phyloP scores from a whole-genome alignment of 35 echinoderm and acorn worm genomes.

The Strongylocentrotus purpuratus region DNA sequence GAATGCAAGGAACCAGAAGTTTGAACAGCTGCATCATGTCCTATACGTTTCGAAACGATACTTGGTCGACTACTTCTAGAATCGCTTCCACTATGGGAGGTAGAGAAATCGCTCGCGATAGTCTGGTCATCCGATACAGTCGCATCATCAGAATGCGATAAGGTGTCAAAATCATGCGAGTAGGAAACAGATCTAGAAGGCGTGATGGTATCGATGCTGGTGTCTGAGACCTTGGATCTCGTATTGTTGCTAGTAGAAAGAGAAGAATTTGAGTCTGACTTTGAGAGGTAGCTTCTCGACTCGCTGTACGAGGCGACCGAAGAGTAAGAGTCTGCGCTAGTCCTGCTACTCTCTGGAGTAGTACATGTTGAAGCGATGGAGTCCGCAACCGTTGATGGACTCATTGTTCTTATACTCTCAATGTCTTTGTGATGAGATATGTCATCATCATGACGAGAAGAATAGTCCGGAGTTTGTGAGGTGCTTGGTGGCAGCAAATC shows the following conservation, averaged over 20 bases:
- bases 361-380: background rate
- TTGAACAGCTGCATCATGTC: constrained; percentile 26
- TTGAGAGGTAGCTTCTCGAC: background rate
- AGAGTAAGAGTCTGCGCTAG: background rate
- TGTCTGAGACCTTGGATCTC: background rate
- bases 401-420: background rate
- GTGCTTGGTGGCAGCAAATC: background rate
- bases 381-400: background rate
- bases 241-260: background rate
- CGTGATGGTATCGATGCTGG: background rate
- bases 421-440: background rate
- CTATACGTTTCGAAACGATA: background rate
- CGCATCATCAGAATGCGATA: background rate
- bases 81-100: background rate
- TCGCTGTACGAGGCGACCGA: background rate
- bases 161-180: constrained; percentile 35
- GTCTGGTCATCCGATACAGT: background rate
- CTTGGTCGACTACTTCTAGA: background rate
- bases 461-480: background rate
- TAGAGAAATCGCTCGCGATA: constrained; percentile 26
- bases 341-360: background rate
- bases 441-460: background rate
- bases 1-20: constrained; percentile 17
- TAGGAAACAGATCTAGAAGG: background rate
- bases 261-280: no score